A percentile compares a stretch with the other conserved stretches of the same genome.
Evolutionary conservation across 2,888 invertebrate species (phyloP).

Genomic region (Capitulum mitella): DNA sequence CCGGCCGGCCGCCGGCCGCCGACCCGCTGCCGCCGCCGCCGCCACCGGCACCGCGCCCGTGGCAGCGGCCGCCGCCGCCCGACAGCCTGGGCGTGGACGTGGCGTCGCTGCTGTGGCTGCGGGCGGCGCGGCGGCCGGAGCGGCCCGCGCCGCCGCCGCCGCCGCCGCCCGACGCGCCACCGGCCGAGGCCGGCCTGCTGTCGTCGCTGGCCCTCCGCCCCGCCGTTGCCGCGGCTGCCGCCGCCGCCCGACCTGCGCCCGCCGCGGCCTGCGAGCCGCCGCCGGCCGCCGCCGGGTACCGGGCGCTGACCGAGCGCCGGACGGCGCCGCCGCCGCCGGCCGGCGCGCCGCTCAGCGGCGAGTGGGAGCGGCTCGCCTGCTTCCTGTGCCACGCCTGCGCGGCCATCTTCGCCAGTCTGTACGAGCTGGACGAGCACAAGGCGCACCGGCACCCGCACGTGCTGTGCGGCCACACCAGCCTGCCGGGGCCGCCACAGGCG

Average conservation of each 20-base stretch:
- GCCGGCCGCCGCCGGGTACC: background rate
- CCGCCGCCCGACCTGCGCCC: background rate
- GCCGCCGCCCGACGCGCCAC: background rate
- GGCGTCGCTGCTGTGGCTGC: background rate
- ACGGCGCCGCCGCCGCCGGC: background rate
- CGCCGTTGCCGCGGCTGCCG: background rate
- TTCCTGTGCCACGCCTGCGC: conserved; percentile 84
- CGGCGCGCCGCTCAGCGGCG: conserved; percentile 58
- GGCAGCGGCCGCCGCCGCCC: background rate
- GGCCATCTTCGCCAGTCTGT: conserved; percentile 55
- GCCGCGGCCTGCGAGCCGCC: background rate
- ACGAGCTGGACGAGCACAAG: conserved; percentile 71
- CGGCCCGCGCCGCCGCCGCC: background rate
- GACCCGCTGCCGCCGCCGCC: background rate
- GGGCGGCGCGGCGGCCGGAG: background rate
- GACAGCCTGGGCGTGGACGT: background rate
- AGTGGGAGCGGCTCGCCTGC: conserved; percentile 73
- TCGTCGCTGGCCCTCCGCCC: background rate
- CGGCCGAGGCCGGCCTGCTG: background rate
- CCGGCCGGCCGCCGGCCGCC: background rate
- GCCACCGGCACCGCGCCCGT: background rate
- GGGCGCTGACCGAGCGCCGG: background rate
- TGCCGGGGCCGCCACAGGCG: background rate
- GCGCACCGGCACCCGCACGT: conserved; percentile 72
- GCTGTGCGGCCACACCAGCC: conserved; percentile 51